Evolutionary conservation across 2,797 vertebrate genomes (phyloP).

Genomic region (Martes flavigula): DNA sequence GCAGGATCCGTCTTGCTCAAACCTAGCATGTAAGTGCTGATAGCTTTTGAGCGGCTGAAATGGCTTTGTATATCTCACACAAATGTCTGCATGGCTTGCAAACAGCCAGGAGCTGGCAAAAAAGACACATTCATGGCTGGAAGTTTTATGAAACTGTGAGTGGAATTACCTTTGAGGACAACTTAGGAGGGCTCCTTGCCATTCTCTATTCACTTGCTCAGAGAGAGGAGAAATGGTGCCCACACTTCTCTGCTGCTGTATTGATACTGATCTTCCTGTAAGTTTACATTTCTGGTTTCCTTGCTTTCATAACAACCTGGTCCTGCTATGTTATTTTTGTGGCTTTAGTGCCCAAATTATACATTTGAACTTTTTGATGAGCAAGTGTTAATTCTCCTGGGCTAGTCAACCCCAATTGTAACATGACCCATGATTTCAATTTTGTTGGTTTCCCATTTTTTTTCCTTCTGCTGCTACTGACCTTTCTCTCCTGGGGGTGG

Average conservation of each 20-base stretch:
- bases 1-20: conserved; percentile 81
- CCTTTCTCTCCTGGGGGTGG: background rate
- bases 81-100: conserved; percentile 71
- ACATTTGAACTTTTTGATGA: background rate
- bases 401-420: background rate
- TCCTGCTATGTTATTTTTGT: background rate
- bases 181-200: conserved; percentile 57
- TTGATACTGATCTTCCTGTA: background rate
- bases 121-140: conserved; percentile 60
- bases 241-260: background rate
- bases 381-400: background rate
- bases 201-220: background rate
- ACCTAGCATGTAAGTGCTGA: conserved; percentile 79
- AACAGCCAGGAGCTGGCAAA: conserved; percentile 67
- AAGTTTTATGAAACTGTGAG: conserved; percentile 76
- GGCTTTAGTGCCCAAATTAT: background rate
- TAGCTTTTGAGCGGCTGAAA: conserved; percentile 83
- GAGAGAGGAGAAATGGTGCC: background rate
- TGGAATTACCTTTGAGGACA: conserved; percentile 76
- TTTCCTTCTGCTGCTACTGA: background rate
- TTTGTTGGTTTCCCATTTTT: background rate
- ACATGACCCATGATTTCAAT: background rate
- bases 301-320: background rate
- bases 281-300: background rate
- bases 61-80: conserved; percentile 80